Base-by-base conservation (phyloP, 2,888 invertebrate genomes). In the Achlya flavicornis region DNA sequence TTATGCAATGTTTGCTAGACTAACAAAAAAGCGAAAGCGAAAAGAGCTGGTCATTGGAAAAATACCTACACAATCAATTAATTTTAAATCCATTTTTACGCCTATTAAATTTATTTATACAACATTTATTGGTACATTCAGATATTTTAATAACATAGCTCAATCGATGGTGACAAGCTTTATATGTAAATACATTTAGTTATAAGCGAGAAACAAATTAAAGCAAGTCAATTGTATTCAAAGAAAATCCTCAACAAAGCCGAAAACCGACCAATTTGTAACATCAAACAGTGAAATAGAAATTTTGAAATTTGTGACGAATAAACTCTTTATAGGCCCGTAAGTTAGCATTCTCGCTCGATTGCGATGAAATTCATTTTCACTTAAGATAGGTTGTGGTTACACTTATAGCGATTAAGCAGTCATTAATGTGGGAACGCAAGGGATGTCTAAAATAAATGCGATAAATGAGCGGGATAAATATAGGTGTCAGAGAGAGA, bases 311-410 rank as follows among this genome's bases (percentile, higher is more conserved):
- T 79, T 83, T 77, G 80, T 80, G 79, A 83, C 74, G 76, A 83
- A 76, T 81, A 80, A 84, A 84, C 79, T 79, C 82, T 83, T 84
- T 80, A 82, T 80, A 79, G 84, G 74, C 75, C 67, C 75, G 75
- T 79, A 79, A 85, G 82, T 84, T 83, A 72, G 71, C 74, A 75
- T 78, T 76, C 73, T 69, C 76, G 72, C 68, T 77, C 75, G 75
- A 84, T 83, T 69, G 77, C 73, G 77, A 83, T 79, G 76, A 79
- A 85, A 86, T 84, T 84, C 73, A 85, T 85, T 86, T 86, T 83
- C 83, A 80, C 78, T 80, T 74, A 68, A 67, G 62, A 75, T 68
- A 41, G 62, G 74, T 76, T 63, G 61, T 53, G 77, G 79, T 43
- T 19, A 19, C 57, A 68, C 38, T 75, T 65, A 7, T 12, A 69